Evolutionary conservation across 2,113 vertebrate genomes (phyloP).

Genomic region (Phoxinus phoxinus): DNA sequence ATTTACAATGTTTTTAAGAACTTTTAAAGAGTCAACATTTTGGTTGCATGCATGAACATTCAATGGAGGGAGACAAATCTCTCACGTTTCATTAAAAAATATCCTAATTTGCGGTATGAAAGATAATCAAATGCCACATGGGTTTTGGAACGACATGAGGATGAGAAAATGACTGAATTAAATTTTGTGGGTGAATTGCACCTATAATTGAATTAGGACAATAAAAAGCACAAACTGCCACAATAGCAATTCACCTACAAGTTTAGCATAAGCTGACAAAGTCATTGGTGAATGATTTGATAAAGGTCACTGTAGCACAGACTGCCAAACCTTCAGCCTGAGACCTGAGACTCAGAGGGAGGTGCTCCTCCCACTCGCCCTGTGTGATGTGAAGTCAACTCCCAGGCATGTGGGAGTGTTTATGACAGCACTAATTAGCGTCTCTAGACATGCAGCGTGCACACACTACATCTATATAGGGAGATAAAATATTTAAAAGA

Average conservation of each 20-base stretch:
- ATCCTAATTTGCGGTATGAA: not conserved
- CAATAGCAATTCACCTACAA: constrained; percentile 50
- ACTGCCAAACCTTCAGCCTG: constrained; percentile 8
- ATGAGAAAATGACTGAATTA: not conserved
- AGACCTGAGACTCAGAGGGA: not conserved
- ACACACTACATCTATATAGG: constrained; percentile 21
- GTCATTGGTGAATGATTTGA: constrained; percentile 60
- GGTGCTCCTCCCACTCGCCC: constrained; percentile 1
- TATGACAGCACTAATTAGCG: constrained; percentile 35
- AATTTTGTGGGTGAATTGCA: not conserved
- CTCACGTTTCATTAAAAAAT: not conserved
- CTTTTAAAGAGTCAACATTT: too few relatives aligned
- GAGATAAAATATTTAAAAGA: constrained; percentile 20
- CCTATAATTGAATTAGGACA: not conserved
- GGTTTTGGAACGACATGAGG: not conserved
- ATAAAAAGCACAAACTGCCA: constrained; percentile 56
- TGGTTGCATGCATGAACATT: not conserved
- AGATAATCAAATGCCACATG: not conserved
- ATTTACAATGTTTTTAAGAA: not conserved
- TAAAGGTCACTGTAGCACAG: constrained; percentile 64
- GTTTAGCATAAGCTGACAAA: constrained; percentile 60
- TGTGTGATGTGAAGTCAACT: constrained; percentile 23
- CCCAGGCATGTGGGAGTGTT: constrained; percentile 33
- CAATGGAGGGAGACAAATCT: not conserved
- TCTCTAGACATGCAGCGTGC: constrained; percentile 12